Evolutionary conservation across 2,113 vertebrate species (phyloP), one percentile per base, ranked within the genome.

Genomic region (Mesoclemmys tuberculata): DNA sequence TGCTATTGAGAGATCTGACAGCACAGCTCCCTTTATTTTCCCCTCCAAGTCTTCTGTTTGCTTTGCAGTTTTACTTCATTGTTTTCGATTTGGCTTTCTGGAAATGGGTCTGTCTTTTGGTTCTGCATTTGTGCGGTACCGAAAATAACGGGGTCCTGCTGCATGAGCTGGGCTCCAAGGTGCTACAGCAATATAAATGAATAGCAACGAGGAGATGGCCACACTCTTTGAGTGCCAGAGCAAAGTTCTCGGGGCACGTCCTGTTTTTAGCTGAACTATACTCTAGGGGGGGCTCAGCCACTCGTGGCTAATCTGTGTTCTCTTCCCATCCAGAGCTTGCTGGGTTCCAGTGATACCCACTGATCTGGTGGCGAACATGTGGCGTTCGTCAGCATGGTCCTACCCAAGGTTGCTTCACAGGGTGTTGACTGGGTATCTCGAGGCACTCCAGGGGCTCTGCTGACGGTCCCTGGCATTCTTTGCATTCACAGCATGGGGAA

Each of bases 331-430:
- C 5, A 35, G 35, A 5, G 51, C 41, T 79, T 71, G 64, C 27
- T 41, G 80, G 26, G 85, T 77, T 46, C 44, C 41, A 21, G 41
- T 14, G 22, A 4, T 44, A 24, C 74, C 16, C 26, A 16, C 13
- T 77, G 74, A 41, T 44, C 27, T 41, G 54, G 84, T 1, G n/a
- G 56, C 9, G 18, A 56, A 22, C 49, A 31, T 87, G 74, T 71
- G 90, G 5, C 5, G 2, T 75, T 24, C 0, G 0, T 10, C 16
- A 91, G 44, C 9, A 0, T 8, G 22, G 51, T 51, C 0, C 0
- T 35, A 31, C 54, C 38, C 0, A 54, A 22, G 75, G 71, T 52
- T 12, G 1, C 48, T 91, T 91, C 35, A n/a, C 1, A 1, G 61
- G 51, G 13, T 81, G 58, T 55, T 80, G 22, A 21, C 6, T 3